phyloP scores from a whole-genome alignment of 1,140 invertebrate species.

The Callitettix versicolor region DNA sequence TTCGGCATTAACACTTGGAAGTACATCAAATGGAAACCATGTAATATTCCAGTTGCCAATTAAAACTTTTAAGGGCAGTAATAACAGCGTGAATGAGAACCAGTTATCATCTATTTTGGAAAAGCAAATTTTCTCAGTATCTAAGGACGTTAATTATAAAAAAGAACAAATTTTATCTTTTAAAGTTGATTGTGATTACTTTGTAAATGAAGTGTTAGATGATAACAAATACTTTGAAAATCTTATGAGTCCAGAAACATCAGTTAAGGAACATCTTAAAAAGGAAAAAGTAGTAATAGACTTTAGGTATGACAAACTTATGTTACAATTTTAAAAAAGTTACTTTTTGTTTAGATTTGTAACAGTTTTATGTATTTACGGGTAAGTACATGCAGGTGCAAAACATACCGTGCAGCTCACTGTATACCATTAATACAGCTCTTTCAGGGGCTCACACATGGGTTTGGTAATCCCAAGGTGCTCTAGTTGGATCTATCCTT shows the following conservation, averaged over 20 bases:
- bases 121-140: neutral
- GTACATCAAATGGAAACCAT: neutral
- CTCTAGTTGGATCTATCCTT: too few relatives aligned
- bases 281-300: slow-evolving; percentile 3
- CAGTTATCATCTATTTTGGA: neutral
- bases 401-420: neutral
- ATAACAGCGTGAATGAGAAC: neutral
- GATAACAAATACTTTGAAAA: neutral
- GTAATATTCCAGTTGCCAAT: neutral
- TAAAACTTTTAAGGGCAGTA: neutral
- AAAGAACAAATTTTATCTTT: neutral
- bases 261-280: neutral
- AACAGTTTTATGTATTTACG: neutral
- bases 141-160: neutral
- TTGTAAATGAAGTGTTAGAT: neutral
- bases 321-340: neutral
- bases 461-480: too few relatives aligned
- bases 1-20: neutral
- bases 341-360: neutral
- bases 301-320: neutral
- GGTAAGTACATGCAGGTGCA: neutral
- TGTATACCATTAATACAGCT: neutral
- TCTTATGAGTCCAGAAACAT: too few relatives aligned
- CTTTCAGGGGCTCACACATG: neutral
- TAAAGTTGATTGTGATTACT: neutral